phyloP scores from a whole-genome alignment of 2,888 invertebrate genomes.

The Tachina fera region DNA sequence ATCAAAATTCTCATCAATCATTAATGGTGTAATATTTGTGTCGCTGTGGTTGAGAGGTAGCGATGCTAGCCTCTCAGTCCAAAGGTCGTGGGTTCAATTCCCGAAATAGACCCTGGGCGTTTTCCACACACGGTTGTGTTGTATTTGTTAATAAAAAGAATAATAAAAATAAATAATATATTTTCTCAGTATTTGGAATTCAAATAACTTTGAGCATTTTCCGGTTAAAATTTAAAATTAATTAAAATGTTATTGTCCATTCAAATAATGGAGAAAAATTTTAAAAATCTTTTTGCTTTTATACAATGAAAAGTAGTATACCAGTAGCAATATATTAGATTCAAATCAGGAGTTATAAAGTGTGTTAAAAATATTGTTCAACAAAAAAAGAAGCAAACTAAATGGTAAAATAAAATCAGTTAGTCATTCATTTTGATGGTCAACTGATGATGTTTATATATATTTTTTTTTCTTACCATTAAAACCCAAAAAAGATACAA shows the following conservation, averaged over 20 bases:
- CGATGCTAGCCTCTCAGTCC: no score
- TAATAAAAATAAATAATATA: no score
- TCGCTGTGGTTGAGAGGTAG: no score
- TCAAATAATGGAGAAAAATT: not conserved
- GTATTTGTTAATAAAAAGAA: no score
- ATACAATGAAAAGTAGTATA: slow-evolving; percentile 5
- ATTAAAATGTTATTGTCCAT: no score
- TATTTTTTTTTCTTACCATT: not conserved
- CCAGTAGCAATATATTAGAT: slow-evolving; percentile 9
- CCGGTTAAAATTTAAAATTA: not conserved
- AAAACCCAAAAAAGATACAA: slow-evolving; percentile 36
- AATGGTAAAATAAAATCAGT: slow-evolving; percentile 49
- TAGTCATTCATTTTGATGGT: slow-evolving; percentile 62
- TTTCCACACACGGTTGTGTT: no score
- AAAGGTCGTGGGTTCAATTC: no score
- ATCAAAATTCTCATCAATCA: no score
- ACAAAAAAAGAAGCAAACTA: slow-evolving; percentile 6
- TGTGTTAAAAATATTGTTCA: not conserved
- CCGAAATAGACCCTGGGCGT: no score
- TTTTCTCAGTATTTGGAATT: not conserved
- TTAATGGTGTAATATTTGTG: no score
- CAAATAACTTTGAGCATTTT: slow-evolving; percentile 22
- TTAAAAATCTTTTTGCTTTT: not conserved
- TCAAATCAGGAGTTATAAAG: slow-evolving; percentile 41
- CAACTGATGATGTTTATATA: slow-evolving; percentile 34